These are phyloP conservation scores for Scleropages formosus DNA, from an alignment of 2,797 vertebrate species.

Conservation along the genomic window DNA sequence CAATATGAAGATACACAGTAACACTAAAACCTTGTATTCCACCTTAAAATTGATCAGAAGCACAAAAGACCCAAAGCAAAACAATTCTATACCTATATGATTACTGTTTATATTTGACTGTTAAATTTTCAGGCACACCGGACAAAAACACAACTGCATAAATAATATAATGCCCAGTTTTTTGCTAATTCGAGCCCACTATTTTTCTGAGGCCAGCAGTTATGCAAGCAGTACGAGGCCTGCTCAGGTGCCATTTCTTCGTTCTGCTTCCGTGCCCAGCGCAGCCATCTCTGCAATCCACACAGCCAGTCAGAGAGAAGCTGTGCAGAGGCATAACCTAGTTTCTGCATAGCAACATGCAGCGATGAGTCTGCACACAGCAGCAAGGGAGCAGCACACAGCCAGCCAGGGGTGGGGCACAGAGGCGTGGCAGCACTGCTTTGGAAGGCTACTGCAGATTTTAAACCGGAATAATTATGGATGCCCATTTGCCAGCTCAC, in stretches of 20 bases:
- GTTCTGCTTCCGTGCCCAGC: slow-evolving; percentile 41
- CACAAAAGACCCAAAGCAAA: too few relatives aligned
- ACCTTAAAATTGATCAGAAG: too few relatives aligned
- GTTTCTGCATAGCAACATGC: slow-evolving; percentile 55
- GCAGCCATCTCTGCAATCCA: slow-evolving; percentile 22
- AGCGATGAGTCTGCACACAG: slow-evolving; percentile 12
- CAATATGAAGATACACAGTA: too few relatives aligned
- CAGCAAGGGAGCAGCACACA: not conserved
- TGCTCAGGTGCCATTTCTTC: slow-evolving; percentile 33
- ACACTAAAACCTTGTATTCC: too few relatives aligned
- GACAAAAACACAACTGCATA: too few relatives aligned
- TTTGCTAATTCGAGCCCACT: too few relatives aligned
- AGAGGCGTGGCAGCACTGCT: slow-evolving; percentile 19
- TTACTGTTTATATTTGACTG: too few relatives aligned
- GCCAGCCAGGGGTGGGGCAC: slow-evolving; percentile 25
- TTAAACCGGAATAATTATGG: not conserved
- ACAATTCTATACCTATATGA: too few relatives aligned
- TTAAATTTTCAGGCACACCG: too few relatives aligned
- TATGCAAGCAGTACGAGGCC: slow-evolving; percentile 31
- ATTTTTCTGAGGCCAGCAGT: slow-evolving; percentile 43
- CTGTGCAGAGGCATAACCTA: slow-evolving; percentile 27
- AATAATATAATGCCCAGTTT: too few relatives aligned
- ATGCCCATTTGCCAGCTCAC: not conserved
- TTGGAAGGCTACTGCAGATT: slow-evolving; percentile 3
- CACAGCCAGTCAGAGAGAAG: slow-evolving; percentile 56